phyloP scores from a whole-genome alignment of 2,888 invertebrate species.

The Exephanes ischioxanthus region DNA sequence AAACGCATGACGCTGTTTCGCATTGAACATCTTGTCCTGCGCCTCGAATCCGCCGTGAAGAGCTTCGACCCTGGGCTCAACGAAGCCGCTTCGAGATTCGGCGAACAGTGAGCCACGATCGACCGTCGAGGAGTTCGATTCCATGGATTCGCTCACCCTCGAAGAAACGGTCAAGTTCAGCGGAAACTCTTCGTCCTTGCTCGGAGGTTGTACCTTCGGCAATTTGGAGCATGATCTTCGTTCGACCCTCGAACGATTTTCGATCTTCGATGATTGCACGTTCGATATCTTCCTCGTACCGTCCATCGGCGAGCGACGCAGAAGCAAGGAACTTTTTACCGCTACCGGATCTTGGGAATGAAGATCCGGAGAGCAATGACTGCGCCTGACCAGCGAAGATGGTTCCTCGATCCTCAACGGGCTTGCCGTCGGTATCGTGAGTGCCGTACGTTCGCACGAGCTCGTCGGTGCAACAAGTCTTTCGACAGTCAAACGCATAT shows the following conservation, averaged over 20 bases:
- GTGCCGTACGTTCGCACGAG: slow-evolving; percentile 18
- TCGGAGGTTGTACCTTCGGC: not conserved
- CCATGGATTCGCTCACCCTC: not conserved
- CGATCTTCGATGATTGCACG: slow-evolving; percentile 8
- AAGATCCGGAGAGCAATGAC: slow-evolving; percentile 70
- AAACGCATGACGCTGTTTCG: slow-evolving; percentile 3
- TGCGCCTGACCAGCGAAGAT: slow-evolving; percentile 73
- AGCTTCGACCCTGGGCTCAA: slow-evolving; percentile 19
- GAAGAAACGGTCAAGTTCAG: slow-evolving; percentile 38
- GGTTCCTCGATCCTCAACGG: slow-evolving; percentile 72
- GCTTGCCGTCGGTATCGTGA: not conserved
- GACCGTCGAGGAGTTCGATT: not conserved
- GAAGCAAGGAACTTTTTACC: slow-evolving; percentile 28
- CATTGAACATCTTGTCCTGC: not conserved
- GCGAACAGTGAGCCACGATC: slow-evolving; percentile 19
- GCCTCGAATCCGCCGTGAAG: slow-evolving; percentile 16
- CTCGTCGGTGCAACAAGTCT: slow-evolving; percentile 75
- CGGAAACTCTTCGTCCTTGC: slow-evolving; percentile 34
- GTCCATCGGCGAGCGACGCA: slow-evolving; percentile 16
- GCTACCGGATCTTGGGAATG: slow-evolving; percentile 1
- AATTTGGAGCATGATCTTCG: slow-evolving; percentile 12
- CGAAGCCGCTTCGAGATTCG: slow-evolving; percentile 18
- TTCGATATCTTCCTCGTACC: not conserved
- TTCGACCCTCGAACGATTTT: slow-evolving; percentile 10
- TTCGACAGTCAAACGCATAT: slow-evolving; percentile 50